Evolutionary conservation across 2,888 invertebrate genomes (phyloP).

Genomic region (Horisme vitalbata): DNA sequence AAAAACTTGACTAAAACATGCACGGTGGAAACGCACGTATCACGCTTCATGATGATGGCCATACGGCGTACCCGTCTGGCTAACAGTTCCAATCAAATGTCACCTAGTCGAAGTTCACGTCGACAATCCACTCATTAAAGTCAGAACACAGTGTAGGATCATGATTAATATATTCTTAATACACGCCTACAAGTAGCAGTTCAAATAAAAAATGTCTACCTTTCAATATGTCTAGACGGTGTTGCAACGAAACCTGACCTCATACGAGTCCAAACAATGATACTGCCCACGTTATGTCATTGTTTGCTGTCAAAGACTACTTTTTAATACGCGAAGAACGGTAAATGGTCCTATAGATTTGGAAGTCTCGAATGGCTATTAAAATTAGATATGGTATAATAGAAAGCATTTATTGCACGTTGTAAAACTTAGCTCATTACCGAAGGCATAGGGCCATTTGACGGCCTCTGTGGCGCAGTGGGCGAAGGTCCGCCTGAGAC

Average conservation of each 20-base stretch:
- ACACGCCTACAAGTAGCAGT: conserved; percentile 53
- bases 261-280: conserved; percentile 57
- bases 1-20: too few species aligned
- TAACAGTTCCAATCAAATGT: too few species aligned
- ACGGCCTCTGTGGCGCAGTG: too few species aligned
- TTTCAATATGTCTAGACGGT: conserved; percentile 64
- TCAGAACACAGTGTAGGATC: conserved; percentile 35
- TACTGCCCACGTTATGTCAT: conserved; percentile 57
- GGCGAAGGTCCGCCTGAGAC: too few species aligned
- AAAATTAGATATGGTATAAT: conserved; percentile 11
- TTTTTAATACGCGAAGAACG: conserved; percentile 58
- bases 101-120: not conserved
- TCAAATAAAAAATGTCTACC: conserved; percentile 63
- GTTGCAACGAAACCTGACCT: conserved; percentile 52
- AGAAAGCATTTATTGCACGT: conserved; percentile 9
- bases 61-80: too few species aligned
- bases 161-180: conserved; percentile 58
- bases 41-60: too few species aligned
- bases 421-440: conserved; percentile 3
- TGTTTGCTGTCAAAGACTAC: conserved; percentile 47
- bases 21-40: too few species aligned
- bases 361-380: conserved; percentile 28
- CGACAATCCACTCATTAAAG: conserved; percentile 23
- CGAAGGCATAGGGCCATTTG: too few species aligned
- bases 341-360: conserved; percentile 28